Base-by-base conservation (phyloP, 1,140 invertebrate species). In the Papilio polyxenes region DNA sequence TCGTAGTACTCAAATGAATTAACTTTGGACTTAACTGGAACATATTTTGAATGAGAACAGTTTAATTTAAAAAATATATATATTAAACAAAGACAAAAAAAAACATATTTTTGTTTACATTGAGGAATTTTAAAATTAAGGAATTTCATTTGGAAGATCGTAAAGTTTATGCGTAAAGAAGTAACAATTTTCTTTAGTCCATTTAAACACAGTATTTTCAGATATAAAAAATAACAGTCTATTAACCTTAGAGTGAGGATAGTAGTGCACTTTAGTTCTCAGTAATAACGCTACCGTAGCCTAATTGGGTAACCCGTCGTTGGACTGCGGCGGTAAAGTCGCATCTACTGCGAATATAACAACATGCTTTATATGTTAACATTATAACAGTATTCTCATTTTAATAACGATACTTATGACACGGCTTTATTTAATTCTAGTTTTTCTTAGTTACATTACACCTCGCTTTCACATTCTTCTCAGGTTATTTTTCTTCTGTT, bases 331-430 rank as follows among this genome's bases (percentile, higher is more conserved):
- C 49, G 1, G 75, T 76, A 76, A 76, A 23, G 75, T n/a, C 11
- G n/a, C 75, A 53, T 77, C 49, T 77, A 77, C 75, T 49, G 75
- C 48, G 75, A 77, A 53, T 76, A 51, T 77, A 51, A 72, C 31
- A 15, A 72, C 44, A 23, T 53, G 49, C 49, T 53, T 77, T 77
- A 76, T 76, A 31, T 23, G 75, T 53, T 53, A 49, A 51, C 48
- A 7, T 53, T 49, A 77, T 77, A 77, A 77, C 75, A 53, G 75
- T 77, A 77, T 20, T 20, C 44, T 20, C 23, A 49, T 75, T 75
- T 75, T 75, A 75, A 75, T 75, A 75, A 49, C 44, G 17, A 53
- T 51, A 53, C 49, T 31, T 49, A n/a, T 75, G 75, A 77, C 75
- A 53, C 44, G 23, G 75, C 74, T 23, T 62, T 62, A 23, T 62